Evolutionary conservation across 2,113 vertebrate genomes (phyloP).

Genomic region (Eclectus roratus): DNA sequence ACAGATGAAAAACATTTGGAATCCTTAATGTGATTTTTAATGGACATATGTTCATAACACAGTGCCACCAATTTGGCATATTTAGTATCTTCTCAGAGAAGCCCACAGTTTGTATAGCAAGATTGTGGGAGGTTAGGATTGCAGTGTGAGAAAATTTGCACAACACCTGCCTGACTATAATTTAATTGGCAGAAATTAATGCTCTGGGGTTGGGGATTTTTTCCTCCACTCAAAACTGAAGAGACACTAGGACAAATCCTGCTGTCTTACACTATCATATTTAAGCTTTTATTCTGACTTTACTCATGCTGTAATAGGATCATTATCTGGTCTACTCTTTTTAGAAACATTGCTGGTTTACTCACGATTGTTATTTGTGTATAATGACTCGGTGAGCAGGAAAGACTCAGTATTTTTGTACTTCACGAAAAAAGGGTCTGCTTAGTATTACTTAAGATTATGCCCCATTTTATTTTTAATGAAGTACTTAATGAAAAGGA

Average conservation of each 20-base stretch:
- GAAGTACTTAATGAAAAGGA: background rate
- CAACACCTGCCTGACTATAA: constrained; percentile 63
- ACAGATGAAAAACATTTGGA: constrained; percentile 68
- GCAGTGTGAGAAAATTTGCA: constrained; percentile 65
- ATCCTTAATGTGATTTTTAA: constrained; percentile 64
- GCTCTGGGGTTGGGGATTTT: constrained; percentile 8
- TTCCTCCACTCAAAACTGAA: background rate
- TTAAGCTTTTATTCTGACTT: constrained; percentile 12
- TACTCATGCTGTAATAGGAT: background rate
- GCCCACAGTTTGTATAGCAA: constrained; percentile 67
- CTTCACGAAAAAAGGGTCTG: background rate
- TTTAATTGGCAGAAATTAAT: constrained; percentile 66
- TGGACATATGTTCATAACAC: constrained; percentile 66
- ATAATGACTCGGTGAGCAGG: background rate
- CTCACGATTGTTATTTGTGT: background rate
- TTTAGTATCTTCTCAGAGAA: constrained; percentile 68
- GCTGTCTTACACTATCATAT: background rate
- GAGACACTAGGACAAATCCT: background rate
- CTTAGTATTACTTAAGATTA: background rate
- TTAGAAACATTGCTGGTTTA: background rate
- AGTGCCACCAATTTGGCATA: constrained; percentile 63
- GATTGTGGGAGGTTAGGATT: constrained; percentile 69
- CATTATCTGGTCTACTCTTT: background rate
- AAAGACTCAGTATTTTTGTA: background rate
- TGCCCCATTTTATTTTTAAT: background rate